Evolutionary conservation across 1,140 invertebrate species (phyloP).

Genomic region (Drosophila pruinosa): DNA sequence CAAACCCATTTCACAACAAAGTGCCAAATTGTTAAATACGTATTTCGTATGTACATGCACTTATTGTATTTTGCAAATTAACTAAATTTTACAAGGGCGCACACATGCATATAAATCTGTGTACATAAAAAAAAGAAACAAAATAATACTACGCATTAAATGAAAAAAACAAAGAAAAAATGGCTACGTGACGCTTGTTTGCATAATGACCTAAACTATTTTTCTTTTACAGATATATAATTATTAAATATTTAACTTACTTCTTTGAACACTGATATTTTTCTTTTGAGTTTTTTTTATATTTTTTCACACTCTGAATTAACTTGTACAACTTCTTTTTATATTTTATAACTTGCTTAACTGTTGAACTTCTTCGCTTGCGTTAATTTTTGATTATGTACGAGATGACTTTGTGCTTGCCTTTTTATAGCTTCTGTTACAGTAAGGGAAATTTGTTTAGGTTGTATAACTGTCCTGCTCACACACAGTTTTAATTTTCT

Average conservation of each 20-base stretch:
- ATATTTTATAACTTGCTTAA: background rate
- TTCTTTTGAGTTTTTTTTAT: constrained; percentile 9
- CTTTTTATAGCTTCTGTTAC: constrained; percentile 25
- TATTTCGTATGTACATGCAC: background rate
- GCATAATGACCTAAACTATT: background rate
- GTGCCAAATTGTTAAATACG: constrained; percentile 5
- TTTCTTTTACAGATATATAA: background rate
- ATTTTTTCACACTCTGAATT: background rate
- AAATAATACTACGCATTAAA: background rate
- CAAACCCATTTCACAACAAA: constrained; percentile 41
- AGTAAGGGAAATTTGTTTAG: constrained; percentile 13
- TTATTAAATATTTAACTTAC: constrained; percentile 7
- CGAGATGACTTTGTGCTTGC: background rate
- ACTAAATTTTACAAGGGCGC: background rate
- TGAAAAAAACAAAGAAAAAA: constrained; percentile 12
- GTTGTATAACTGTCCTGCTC: background rate
- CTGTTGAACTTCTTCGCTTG: background rate
- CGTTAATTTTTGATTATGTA: constrained; percentile 4
- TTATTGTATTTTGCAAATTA: background rate
- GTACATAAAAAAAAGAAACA: background rate
- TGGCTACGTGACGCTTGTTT: constrained; percentile 1
- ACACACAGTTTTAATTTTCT: background rate
- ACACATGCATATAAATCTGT: background rate
- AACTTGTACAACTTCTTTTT: constrained; percentile 15
- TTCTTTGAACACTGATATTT: background rate